These are phyloP conservation scores for Dolichallabes microphthalmus DNA, from an alignment of 2,113 vertebrate species.

Conservation along the genomic window DNA sequence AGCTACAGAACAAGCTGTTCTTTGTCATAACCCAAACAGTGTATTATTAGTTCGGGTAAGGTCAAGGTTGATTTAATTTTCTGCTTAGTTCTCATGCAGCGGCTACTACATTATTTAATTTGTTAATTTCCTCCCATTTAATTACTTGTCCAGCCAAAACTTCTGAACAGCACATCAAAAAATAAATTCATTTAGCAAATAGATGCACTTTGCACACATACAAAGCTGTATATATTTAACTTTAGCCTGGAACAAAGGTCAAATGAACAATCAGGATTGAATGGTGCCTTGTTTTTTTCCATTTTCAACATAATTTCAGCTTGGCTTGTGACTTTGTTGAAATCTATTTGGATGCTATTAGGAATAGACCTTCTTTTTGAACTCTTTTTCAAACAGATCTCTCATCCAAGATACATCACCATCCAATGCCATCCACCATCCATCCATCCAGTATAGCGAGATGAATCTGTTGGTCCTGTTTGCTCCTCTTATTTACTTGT, in stretches of 20 bases:
- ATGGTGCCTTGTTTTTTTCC: not conserved
- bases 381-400: not conserved
- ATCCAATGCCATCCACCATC: too few species aligned
- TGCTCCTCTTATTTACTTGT: slow-evolving; percentile 24
- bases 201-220: slow-evolving; percentile 59
- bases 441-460: slow-evolving; percentile 10
- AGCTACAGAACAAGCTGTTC: slow-evolving; percentile 60
- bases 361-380: not conserved
- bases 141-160: slow-evolving; percentile 66
- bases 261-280: not conserved
- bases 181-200: slow-evolving; percentile 53
- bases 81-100: slow-evolving; percentile 79
- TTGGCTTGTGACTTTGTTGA: not conserved
- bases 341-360: not conserved
- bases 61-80: slow-evolving; percentile 79
- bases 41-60: slow-evolving; percentile 73
- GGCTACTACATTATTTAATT: slow-evolving; percentile 81
- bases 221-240: slow-evolving; percentile 26
- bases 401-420: slow-evolving; percentile 7
- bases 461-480: slow-evolving; percentile 8
- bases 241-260: slow-evolving; percentile 45
- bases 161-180: slow-evolving; percentile 66
- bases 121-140: slow-evolving; percentile 79
- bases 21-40: slow-evolving; percentile 68
- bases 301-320: not conserved